Conservation (phyloP, 2,888 invertebrate genomes). For the Polyploca ridens region DNA sequence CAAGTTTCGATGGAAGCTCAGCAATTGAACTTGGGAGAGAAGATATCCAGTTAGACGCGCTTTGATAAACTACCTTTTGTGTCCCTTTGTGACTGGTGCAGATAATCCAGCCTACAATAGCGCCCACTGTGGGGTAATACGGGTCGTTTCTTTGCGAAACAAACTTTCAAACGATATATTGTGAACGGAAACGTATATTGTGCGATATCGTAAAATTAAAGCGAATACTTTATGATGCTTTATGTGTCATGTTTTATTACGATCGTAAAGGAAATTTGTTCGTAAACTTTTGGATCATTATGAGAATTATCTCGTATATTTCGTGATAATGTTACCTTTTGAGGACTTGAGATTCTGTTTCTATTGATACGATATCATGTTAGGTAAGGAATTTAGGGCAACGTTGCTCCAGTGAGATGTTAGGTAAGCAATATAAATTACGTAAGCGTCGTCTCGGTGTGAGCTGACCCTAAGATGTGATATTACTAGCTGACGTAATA, state of each 20-base stretch:
- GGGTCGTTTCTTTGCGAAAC: conserved; percentile 48
- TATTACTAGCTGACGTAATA: no score
- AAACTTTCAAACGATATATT: conserved; percentile 44
- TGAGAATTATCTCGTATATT: not conserved
- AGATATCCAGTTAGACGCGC: conserved; percentile 65
- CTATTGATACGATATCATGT: not conserved
- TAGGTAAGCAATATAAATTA: no score
- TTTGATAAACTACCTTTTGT: conserved; percentile 75
- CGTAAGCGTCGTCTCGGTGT: no score
- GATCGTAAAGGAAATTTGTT: conserved; percentile 8
- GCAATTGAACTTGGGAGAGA: conserved; percentile 56
- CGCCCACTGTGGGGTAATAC: conserved; percentile 45
- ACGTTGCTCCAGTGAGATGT: no score
- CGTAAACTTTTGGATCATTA: conserved; percentile 1
- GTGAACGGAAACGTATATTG: conserved; percentile 19
- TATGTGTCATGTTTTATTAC: conserved; percentile 8
- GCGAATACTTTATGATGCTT: conserved; percentile 7
- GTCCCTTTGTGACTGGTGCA: conserved; percentile 61
- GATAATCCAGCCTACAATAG: conserved; percentile 66
- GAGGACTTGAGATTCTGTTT: not conserved
- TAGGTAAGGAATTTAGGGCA: no score
- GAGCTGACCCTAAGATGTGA: no score
- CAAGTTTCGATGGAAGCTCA: conserved; percentile 49
- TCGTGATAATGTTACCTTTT: conserved; percentile 1
- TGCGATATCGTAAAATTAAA: conserved; percentile 4